Percentiles rank a stretch among this genome's conserved stretches.
These are phyloP conservation scores for Conchocele bisecta DNA, from an alignment of 2,888 invertebrate genomes.

Conservation along the genomic window DNA sequence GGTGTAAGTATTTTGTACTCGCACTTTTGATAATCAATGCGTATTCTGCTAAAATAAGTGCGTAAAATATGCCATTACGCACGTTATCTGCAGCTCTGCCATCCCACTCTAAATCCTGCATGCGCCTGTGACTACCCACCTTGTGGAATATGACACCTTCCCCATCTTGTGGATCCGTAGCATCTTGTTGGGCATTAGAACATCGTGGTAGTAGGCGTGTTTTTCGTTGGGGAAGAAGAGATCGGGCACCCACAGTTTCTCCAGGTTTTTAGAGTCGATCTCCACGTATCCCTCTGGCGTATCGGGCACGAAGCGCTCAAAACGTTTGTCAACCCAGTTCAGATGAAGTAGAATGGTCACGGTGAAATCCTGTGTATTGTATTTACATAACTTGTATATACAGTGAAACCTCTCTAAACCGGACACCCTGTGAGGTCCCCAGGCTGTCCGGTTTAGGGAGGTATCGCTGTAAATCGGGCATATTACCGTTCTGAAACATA, in stretches of 20 bases:
- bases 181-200: conserved; percentile 99
- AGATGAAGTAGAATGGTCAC: conserved; percentile 73
- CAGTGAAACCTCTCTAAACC: too few species aligned
- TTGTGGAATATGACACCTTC: conserved; percentile 97
- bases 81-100: too few species aligned
- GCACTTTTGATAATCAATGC: too few species aligned
- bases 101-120: not conserved
- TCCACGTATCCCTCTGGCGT: conserved; percentile 88
- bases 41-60: too few species aligned
- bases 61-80: too few species aligned
- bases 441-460: too few species aligned
- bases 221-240: conserved; percentile 99
- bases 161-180: conserved; percentile 98
- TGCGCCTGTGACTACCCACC: conserved; percentile 85
- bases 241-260: conserved; percentile 99
- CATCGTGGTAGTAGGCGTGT: conserved; percentile 96
- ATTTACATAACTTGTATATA: too few species aligned
- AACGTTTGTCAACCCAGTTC: conserved; percentile 68
- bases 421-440: too few species aligned
- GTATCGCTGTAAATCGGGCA: too few species aligned
- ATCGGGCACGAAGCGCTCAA: conserved; percentile 22
- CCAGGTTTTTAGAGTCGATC: conserved; percentile 85
- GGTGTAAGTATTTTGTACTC: too few species aligned
- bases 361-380: conserved; percentile 78
- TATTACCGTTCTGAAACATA: too few species aligned